Evolutionary conservation across 2,797 vertebrate species (phyloP), one percentile per base, ranked within the genome.

Genomic region (Parambassis ranga): DNA sequence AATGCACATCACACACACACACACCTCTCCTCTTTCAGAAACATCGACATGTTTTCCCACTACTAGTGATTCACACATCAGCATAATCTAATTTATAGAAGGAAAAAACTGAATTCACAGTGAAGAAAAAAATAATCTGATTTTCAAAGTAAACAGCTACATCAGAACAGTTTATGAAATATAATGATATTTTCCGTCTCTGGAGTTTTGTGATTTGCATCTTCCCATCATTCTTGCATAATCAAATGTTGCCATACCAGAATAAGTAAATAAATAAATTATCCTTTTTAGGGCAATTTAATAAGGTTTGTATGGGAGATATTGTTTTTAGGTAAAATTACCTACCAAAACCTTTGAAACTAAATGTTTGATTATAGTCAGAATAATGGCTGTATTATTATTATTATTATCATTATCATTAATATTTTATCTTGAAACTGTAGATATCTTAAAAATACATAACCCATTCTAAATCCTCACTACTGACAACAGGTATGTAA

Each of bases 21-120:
- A 67, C 46, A 70, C 83, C 71, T 72, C 36, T 64, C 72, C 42
- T 43, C 24, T 74, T 52, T 57, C 41, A 60, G 20, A 77, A 72
- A 59, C 27, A 75, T 77, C 44, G 65, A 68, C 33, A 68, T 48
- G 36, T 63, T 80, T 49, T 27, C 80, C 20, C 38, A 38, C 46
- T 73, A 39, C 62, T 51, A 65, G 60, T 67, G 58, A 76, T 51
- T 37, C 36, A 66, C 55, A 36, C 32, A 71, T 79, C 59, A 55
- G 46, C 71, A 60, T 66, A 52, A 66, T 60, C 55, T 22, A 53
- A 80, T 72, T 73, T 31, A 22, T 24, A 62, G 15, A 15, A 33
- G 2, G 23, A 10, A 35, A 49, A 38, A 20, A 30, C 31, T 33
- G 4, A 14, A 27, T 52, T 63, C 7, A 18, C 10, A 43, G 27